Evolutionary conservation across 2,888 invertebrate genomes (phyloP).

Genomic region (Desoria tigrina): DNA sequence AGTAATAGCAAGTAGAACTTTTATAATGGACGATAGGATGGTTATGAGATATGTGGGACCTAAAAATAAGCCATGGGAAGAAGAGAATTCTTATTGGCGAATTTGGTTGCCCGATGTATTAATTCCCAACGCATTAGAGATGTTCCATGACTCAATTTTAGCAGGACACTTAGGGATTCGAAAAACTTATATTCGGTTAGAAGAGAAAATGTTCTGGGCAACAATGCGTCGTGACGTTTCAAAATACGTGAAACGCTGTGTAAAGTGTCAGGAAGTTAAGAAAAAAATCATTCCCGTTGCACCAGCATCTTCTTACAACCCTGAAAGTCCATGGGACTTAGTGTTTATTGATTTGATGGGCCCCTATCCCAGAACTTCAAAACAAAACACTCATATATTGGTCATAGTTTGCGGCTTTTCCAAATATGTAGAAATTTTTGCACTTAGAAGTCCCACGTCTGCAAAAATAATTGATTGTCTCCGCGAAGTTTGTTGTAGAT

Average conservation of each 20-base stretch:
- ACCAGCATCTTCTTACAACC: background rate
- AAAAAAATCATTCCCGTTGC: slow-evolving; percentile 11
- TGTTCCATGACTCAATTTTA: slow-evolving; percentile 26
- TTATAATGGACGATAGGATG: slow-evolving; percentile 10
- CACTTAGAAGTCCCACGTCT: slow-evolving; percentile 12
- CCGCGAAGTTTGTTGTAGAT: slow-evolving; percentile 24
- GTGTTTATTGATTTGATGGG: slow-evolving; percentile 40
- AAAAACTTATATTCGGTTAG: slow-evolving; percentile 35
- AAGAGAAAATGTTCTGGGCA: slow-evolving; percentile 34
- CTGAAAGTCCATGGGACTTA: slow-evolving; percentile 21
- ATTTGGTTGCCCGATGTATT: slow-evolving; percentile 32
- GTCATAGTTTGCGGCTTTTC: slow-evolving; percentile 27
- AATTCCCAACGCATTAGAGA: background rate
- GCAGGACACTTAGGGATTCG: slow-evolving; percentile 39
- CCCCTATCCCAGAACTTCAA: slow-evolving; percentile 28
- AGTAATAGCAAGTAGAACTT: slow-evolving; percentile 18
- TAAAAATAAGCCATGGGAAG: slow-evolving; percentile 33
- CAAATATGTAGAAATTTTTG: slow-evolving; percentile 33
- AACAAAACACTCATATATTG: slow-evolving; percentile 24
- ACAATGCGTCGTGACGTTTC: slow-evolving; percentile 32
- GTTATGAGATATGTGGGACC: slow-evolving; percentile 30
- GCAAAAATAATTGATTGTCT: slow-evolving; percentile 22
- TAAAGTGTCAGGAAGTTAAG: slow-evolving; percentile 30
- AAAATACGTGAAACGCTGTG: slow-evolving; percentile 29
- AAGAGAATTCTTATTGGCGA: slow-evolving; percentile 25